Percentiles rank a stretch among this genome's conserved stretches.
Conservation (phyloP, 2,113 vertebrate genomes). For the Nipponia nippon region DNA sequence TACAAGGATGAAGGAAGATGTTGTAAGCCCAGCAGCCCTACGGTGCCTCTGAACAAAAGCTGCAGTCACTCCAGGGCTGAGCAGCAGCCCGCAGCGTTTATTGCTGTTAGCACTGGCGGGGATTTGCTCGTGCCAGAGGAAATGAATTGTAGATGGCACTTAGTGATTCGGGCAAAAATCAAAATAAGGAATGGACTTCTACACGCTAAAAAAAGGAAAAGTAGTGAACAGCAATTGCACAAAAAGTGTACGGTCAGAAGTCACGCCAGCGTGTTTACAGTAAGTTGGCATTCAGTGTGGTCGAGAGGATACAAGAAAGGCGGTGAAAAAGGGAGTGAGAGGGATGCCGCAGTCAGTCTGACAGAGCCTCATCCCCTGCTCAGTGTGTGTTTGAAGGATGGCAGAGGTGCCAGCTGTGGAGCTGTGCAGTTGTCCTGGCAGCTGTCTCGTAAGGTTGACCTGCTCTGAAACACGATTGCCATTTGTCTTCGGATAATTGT, state of each 20-base stretch:
- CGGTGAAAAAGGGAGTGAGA: not conserved
- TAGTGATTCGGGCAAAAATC: not conserved
- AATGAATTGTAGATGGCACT: not conserved
- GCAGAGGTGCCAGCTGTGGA: not conserved
- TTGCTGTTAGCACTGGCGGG: not conserved
- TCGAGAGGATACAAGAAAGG: not conserved
- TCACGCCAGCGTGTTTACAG: not conserved
- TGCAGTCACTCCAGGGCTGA: not conserved
- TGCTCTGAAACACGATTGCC: not conserved
- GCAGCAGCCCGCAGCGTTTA: not conserved
- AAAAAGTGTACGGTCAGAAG: not conserved
- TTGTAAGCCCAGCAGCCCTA: not conserved
- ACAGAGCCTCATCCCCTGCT: not conserved
- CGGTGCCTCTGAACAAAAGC: not conserved
- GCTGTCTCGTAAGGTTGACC: not conserved
- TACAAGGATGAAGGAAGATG: not conserved
- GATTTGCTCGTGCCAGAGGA: constrained; percentile 34
- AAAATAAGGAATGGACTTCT: not conserved
- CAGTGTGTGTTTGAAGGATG: not conserved
- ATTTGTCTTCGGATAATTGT: not conserved
- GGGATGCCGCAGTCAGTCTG: not conserved
- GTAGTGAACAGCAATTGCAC: not conserved
- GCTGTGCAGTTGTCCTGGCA: not conserved
- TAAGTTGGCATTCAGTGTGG: not conserved
- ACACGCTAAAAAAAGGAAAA: not conserved